Evolutionary conservation across 1,140 invertebrate genomes (phyloP).

Genomic region (Drosophila nebulosa): DNA sequence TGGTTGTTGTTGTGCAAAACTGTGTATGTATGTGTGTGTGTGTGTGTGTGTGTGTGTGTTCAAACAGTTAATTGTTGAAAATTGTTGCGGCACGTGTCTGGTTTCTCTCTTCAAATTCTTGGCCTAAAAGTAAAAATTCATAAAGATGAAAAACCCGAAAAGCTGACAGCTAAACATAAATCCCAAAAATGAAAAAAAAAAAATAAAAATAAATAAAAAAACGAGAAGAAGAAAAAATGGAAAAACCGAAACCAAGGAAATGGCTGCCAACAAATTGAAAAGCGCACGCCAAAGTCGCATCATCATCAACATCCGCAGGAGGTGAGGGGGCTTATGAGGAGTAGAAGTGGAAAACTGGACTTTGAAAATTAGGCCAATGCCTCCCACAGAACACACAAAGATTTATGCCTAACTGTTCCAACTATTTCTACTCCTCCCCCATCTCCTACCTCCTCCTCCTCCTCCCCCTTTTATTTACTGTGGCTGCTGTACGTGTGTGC

Average conservation of each 20-base stretch:
- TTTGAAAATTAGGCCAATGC: slow-evolving; percentile 59
- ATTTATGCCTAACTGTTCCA: slow-evolving; percentile 64
- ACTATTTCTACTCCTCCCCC: neutral
- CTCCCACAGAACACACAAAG: slow-evolving; percentile 61
- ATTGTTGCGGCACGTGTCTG: slow-evolving; percentile 52
- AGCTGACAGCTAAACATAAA: slow-evolving; percentile 68
- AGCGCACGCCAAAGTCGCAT: slow-evolving; percentile 76
- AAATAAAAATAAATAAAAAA: neutral
- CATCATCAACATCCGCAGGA: slow-evolving; percentile 52
- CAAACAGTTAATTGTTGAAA: slow-evolving; percentile 40
- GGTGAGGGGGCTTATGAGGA: neutral
- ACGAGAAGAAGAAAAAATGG: slow-evolving; percentile 21
- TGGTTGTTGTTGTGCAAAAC: slow-evolving; percentile 18
- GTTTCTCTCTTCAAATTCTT: slow-evolving; percentile 56
- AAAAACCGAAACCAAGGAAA: slow-evolving; percentile 47
- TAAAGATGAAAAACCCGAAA: slow-evolving; percentile 53
- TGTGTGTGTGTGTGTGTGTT: slow-evolving; percentile 20
- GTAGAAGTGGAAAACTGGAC: slow-evolving; percentile 67
- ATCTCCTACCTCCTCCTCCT: neutral
- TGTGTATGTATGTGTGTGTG: neutral
- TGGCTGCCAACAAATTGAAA: slow-evolving; percentile 66
- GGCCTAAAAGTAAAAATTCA: slow-evolving; percentile 66
- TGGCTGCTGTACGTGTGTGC: slow-evolving; percentile 35
- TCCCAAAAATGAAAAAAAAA: slow-evolving; percentile 40
- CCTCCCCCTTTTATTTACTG: neutral